Base-by-base conservation (phyloP, 2,888 invertebrate species). In the Nomada hirtipes region DNA sequence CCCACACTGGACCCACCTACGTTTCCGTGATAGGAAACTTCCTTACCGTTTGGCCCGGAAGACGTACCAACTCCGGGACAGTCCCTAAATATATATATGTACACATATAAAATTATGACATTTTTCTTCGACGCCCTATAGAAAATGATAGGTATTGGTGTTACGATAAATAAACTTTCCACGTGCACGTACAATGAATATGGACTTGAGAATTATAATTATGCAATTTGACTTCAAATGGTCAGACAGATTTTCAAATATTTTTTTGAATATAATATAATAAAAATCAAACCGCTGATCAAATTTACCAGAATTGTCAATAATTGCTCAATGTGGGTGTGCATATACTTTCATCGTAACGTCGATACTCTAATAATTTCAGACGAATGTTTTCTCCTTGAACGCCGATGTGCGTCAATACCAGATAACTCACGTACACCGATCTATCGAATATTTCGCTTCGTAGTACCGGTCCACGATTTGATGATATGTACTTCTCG, bases 31-130 rank as follows among this genome's bases (percentile, higher is more conserved):
- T 92, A 93, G 80, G 92, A 91, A 67, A 92, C 91, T 85, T 93
- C 93, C 86, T 93, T 93, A 74, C 92, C 93, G 70, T 91, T 88
- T 59, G 92, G 92, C 47, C 92, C 92, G 55, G 92, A 90, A 71
- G 92, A 93, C 72, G 93, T 92, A 63, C 92, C 92, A 67, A 93
- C 92, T 50, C 92, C 92, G 44, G 92, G 92, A 83, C 93, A 93
- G 81, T 93, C 93, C 85, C 93, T 93, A 82, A 52, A 80, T 67
- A 60, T 20, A 61, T 26, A 26, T 36, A 77, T 92, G 82, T 47
- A 84, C 59, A 53, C 10, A 60, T 36, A 26, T 29, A 78, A 23
- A 71, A 55, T 18, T 55, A 79, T 18, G 4, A n/a, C 7, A 69
- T 57, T 53, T 10, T 73, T 63, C 52, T n/a, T 18, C 29, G 10